phyloP scores from a whole-genome alignment of 2,888 invertebrate genomes.

The Theretra japonica region DNA sequence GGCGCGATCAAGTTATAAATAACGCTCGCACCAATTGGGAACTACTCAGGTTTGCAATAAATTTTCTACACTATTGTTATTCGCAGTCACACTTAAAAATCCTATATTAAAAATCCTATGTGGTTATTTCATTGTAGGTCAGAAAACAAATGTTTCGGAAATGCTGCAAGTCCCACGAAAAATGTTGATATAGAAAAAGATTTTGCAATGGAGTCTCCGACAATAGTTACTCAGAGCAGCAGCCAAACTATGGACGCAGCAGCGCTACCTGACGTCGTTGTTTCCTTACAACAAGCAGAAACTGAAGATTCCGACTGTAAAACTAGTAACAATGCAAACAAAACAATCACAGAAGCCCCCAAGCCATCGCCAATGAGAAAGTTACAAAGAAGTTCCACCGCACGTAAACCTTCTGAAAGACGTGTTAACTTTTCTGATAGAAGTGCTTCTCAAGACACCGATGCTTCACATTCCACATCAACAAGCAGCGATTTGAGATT shows the following conservation, averaged over 20 bases:
- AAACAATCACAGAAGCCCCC: conserved; percentile 49
- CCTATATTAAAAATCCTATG: neutral
- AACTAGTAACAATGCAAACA: conserved; percentile 60
- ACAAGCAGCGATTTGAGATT: conserved; percentile 86
- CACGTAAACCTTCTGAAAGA: conserved; percentile 75
- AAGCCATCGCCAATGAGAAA: conserved; percentile 62
- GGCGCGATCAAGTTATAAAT: conserved; percentile 93
- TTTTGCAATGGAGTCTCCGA: conserved; percentile 58
- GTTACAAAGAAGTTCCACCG: conserved; percentile 77
- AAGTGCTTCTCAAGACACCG: conserved; percentile 86
- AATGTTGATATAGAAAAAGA: conserved; percentile 66
- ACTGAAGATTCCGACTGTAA: conserved; percentile 66
- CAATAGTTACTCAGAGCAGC: conserved; percentile 50
- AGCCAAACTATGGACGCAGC: conserved; percentile 60
- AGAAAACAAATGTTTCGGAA: conserved; percentile 85
- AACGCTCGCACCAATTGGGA: conserved; percentile 96
- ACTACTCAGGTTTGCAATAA: conserved; percentile 78
- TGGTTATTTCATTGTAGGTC: conserved; percentile 71
- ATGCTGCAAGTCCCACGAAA: conserved; percentile 63
- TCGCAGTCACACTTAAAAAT: neutral
- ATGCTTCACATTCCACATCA: conserved; percentile 85
- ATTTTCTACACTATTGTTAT: neutral
- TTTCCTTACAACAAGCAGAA: conserved; percentile 62
- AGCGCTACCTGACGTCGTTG: conserved; percentile 64
- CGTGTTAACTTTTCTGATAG: conserved; percentile 82